Conservation (phyloP, 2,113 vertebrate species). For the Heterotilapia buettikoferi region DNA sequence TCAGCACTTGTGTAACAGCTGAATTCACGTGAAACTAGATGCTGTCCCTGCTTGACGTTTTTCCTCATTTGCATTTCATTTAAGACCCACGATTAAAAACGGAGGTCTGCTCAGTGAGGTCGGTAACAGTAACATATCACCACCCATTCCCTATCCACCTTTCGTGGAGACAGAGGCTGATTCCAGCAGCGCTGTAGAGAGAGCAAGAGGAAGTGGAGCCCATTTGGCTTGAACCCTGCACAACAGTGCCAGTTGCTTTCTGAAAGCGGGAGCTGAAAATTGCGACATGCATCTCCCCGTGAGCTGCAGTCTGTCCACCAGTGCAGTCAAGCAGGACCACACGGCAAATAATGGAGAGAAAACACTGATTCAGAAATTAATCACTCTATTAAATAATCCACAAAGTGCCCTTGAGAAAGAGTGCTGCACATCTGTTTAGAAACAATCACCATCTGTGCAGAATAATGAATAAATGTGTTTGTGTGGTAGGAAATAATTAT, state of each 20-base stretch:
- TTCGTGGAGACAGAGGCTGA: background rate
- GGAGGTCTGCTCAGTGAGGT: background rate
- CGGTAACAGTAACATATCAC: constrained; percentile 7
- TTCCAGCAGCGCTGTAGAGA: constrained; percentile 20
- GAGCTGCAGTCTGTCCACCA: constrained; percentile 55
- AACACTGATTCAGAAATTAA: constrained; percentile 45
- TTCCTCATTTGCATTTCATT: background rate
- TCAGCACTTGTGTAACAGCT: background rate
- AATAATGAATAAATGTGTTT: constrained; percentile 36
- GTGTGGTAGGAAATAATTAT: background rate
- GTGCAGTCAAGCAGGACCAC: constrained; percentile 26
- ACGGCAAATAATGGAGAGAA: constrained; percentile 37
- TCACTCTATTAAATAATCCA: constrained; percentile 54
- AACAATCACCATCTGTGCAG: constrained; percentile 50
- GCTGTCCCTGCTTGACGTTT: background rate
- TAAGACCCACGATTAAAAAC: background rate
- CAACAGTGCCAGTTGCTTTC: constrained; percentile 25
- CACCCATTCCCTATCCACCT: background rate
- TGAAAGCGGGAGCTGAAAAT: constrained; percentile 41
- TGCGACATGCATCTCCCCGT: constrained; percentile 33
- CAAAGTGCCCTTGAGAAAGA: constrained; percentile 50
- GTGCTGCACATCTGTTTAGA: constrained; percentile 54
- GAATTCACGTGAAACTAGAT: background rate
- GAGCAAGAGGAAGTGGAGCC: constrained; percentile 22
- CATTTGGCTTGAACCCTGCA: constrained; percentile 35